phyloP scores from a whole-genome alignment of 1,140 invertebrate species.

The Tetraneura akinire region DNA sequence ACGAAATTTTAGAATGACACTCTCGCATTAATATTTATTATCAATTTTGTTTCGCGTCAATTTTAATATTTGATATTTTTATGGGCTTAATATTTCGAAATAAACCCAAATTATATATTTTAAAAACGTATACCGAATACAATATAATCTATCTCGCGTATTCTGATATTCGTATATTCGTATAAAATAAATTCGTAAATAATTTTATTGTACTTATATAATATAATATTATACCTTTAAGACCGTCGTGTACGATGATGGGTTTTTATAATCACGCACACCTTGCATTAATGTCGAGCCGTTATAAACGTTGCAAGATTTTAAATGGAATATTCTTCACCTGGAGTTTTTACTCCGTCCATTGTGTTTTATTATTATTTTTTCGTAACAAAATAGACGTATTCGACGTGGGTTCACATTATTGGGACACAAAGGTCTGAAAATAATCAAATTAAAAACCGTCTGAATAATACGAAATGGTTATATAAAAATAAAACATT shows the following conservation, averaged over 20 bases:
- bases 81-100: no score
- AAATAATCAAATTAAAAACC: background rate
- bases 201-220: background rate
- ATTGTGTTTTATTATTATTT: constrained; percentile 1
- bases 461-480: background rate
- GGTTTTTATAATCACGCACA: background rate
- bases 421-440: no score
- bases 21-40: no score
- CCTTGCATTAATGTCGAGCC: constrained; percentile 4
- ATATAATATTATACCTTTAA: background rate
- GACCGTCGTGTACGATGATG: background rate
- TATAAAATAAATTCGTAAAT: no score
- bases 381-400: no score
- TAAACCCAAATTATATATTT: no score
- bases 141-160: background rate
- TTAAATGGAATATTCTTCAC: constrained; percentile 21
- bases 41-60: no score
- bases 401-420: background rate
- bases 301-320: constrained; percentile 20
- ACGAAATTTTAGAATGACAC: no score
- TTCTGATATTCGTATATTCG: no score
- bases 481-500: background rate
- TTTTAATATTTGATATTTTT: no score
- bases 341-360: constrained; percentile 14
- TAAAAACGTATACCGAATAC: no score